Base-by-base conservation (phyloP, 2,113 vertebrate genomes). In the Austrofundulus limnaeus region DNA sequence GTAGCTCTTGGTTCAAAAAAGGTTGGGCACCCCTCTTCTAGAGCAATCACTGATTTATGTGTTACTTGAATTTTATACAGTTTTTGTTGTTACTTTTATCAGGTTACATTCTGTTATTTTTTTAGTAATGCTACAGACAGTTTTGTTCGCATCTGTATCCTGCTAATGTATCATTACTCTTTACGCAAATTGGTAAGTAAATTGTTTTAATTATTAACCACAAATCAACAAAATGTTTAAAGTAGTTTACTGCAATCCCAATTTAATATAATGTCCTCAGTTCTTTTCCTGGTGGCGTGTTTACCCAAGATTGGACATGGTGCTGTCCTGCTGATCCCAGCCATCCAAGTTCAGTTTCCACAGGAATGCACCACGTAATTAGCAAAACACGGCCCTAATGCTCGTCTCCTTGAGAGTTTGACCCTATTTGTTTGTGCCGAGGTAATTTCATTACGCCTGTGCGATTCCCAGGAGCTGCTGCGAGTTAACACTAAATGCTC, bases 391-490 rank as follows among this genome's bases (percentile, higher is more conserved):
- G 64, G 81, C 87, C 90, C 82, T 45, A 86, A 87, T 87, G 88
- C 87, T 81, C 75, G 64, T 92, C 91, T 93, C 92, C 92, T 92
- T 93, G 88, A 92, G 88, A 92, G 84, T 91, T 91, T 91, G 91
- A 93, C 91, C 91, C 89, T 89, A 90, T 92, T 92, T 93, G 92
- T 93, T 92, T 93, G 91, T 57, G 80, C 82, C 47, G 89, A 89
- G 90, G 86, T 93, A 92, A 93, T 93, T 92, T 92, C 88, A 93
- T 93, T 92, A 92, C 53, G 66, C 84, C 83, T 53, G 75, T 81
- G 87, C 63, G 53, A 89, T 84, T 93, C 91, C 90, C 92, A 79
- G 71, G 92, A 91, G 91, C 83, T 53, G 70, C 74, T 23, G 57
- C 72, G 78, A 89, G 89, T 90, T 90, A 91, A 86, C 83, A 76